Percentiles rank a stretch among this genome's conserved stretches.
phyloP scores from a whole-genome alignment of 2,113 vertebrate genomes.

The Gopherus evgoodei region DNA sequence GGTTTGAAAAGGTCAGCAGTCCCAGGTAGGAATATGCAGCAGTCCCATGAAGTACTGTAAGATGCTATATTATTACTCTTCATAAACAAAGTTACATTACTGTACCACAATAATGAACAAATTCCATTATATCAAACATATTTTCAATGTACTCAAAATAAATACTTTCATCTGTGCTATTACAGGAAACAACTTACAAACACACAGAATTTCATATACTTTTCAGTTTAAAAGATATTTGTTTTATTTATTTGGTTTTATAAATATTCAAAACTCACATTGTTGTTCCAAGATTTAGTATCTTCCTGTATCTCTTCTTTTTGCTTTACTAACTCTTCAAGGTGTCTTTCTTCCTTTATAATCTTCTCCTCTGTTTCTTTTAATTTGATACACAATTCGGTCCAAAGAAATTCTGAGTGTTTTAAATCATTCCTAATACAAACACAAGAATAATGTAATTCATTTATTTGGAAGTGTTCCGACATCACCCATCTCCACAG shows the following conservation, averaged over 20 bases:
- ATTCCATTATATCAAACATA: neutral
- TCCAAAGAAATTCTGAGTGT: conserved; percentile 62
- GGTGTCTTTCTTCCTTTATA: conserved; percentile 72
- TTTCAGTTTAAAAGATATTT: conserved; percentile 57
- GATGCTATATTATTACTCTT: neutral
- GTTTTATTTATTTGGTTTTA: conserved; percentile 55
- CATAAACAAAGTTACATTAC: neutral
- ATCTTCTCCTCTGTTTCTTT: conserved; percentile 70
- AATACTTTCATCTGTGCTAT: neutral
- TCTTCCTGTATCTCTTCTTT: conserved; percentile 71
- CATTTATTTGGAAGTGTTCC: conserved; percentile 47
- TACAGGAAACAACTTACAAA: conserved; percentile 24
- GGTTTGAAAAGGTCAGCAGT: neutral
- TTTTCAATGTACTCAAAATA: neutral
- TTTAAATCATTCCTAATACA: conserved; percentile 78
- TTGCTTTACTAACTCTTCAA: conserved; percentile 60
- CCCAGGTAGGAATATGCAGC: neutral
- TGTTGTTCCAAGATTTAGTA: conserved; percentile 67
- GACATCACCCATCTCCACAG: conserved; percentile 45
- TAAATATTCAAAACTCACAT: conserved; percentile 77
- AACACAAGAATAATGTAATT: conserved; percentile 52
- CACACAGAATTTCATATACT: conserved; percentile 36
- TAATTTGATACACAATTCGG: conserved; percentile 66
- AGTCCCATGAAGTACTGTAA: neutral
- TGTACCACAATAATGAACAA: neutral